phyloP scores from a whole-genome alignment of 2,888 invertebrate species.

The Cactoblastis cactorum region DNA sequence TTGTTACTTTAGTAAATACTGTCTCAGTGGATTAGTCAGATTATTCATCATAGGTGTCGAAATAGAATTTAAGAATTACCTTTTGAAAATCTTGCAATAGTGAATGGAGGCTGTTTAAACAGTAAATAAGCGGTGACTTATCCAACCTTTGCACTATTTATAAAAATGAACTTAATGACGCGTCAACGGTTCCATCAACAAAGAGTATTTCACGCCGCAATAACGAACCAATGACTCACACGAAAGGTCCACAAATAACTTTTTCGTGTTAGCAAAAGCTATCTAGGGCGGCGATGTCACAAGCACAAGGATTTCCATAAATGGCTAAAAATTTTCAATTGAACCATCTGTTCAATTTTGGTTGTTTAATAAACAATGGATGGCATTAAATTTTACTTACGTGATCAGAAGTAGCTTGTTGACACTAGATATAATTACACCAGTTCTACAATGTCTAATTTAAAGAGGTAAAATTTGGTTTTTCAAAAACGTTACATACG shows the following conservation, averaged over 20 bases:
- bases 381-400: background rate
- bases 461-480: no score
- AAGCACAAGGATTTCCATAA: conserved; percentile 48
- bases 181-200: background rate
- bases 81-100: background rate
- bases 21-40: background rate
- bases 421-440: background rate
- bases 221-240: conserved; percentile 13
- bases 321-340: conserved; percentile 46
- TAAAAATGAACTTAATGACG: conserved; percentile 1
- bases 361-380: background rate
- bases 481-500: background rate
- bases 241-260: conserved; percentile 13
- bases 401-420: background rate
- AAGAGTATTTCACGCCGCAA: background rate
- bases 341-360: conserved; percentile 35
- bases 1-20: no score
- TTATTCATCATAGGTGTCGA: background rate
- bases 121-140: conserved; percentile 2
- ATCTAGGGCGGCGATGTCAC: conserved; percentile 57
- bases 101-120: conserved; percentile 17
- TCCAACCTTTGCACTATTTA: background rate
- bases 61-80: background rate
- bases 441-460: background rate
- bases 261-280: conserved; percentile 20